Conservation (phyloP, 2,888 invertebrate genomes). For the Conchocele bisecta region DNA sequence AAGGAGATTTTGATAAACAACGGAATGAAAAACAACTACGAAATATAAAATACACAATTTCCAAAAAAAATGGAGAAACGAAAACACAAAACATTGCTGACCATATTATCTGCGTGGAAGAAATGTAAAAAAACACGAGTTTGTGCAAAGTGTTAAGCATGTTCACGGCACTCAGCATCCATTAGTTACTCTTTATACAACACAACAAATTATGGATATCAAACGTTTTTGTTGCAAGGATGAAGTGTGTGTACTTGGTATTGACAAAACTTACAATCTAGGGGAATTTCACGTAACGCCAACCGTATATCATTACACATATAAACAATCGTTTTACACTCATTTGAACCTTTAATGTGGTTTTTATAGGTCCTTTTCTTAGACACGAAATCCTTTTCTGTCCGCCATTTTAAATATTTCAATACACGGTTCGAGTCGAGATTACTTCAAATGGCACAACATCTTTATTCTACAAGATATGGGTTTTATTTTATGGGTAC, state of each 20-base stretch:
- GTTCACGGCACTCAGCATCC: not conserved
- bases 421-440: no score
- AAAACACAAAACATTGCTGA: not conserved
- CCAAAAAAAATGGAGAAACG: not conserved
- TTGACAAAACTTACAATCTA: constrained; percentile 20
- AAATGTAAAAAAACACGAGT: not conserved
- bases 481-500: no score
- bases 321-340: no score
- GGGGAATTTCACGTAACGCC: no score
- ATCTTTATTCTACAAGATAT: no score
- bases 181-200: not conserved
- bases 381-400: no score
- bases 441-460: no score
- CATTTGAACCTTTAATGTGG: no score
- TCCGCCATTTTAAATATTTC: no score
- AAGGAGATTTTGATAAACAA: constrained; percentile 6
- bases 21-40: no score
- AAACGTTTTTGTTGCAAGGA: constrained; percentile 13
- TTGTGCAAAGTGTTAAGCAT: not conserved
- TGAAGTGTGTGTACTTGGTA: not conserved
- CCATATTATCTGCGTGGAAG: not conserved
- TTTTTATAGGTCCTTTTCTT: no score
- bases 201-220: not conserved
- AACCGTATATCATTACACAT: no score
- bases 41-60: not conserved